Base-by-base conservation (phyloP, 2,888 invertebrate species). In the Amiota mariae region DNA sequence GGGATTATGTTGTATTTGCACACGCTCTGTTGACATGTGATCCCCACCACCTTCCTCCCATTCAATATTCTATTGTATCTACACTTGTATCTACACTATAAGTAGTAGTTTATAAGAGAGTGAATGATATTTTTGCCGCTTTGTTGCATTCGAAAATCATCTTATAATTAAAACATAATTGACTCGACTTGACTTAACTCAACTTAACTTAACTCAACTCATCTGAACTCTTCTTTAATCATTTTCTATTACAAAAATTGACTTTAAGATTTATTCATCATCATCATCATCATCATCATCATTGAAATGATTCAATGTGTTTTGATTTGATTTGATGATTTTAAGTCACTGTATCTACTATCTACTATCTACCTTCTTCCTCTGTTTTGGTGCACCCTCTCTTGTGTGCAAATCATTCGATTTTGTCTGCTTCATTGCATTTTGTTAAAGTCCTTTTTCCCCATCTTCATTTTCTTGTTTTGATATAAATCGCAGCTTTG, bases 1-100 rank as follows among this genome's bases (percentile, higher is more conserved):
- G 71, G 83, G 87, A 86, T 86, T 87, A 85, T 80, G 77, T 76
- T 81, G 81, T 79, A 86, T 84, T 83, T 84, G 77, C 76, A 81
- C 78, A 79, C 77, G 74, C 74, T 78, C 73, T 76, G 72, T 75
- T 75, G 76, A 78, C 76, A 77, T 71, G 75, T 74, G 68, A 24
- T 24, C 24, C 24, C 24, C 24, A 24, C 24, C 24, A 24, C 24
- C 24, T 24, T 24, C 24, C 24, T 24, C n/a, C n/a, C n/a, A n/a
- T n/a, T n/a, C n/a, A n/a, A n/a, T n/a, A n/a, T n/a, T n/a, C n/a
- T 24, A 24, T 24, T 24, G 24, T 24, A 24, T 24, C 24, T 24
- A n/a, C n/a, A n/a, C n/a, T n/a, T n/a, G n/a, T n/a, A 24, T 24
- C 24, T 24, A 24, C 24, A 24, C 24, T 24, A 9, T 20, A 18